Base-by-base conservation (phyloP, 2,888 invertebrate species). In the Agrenia bidenticulata region DNA sequence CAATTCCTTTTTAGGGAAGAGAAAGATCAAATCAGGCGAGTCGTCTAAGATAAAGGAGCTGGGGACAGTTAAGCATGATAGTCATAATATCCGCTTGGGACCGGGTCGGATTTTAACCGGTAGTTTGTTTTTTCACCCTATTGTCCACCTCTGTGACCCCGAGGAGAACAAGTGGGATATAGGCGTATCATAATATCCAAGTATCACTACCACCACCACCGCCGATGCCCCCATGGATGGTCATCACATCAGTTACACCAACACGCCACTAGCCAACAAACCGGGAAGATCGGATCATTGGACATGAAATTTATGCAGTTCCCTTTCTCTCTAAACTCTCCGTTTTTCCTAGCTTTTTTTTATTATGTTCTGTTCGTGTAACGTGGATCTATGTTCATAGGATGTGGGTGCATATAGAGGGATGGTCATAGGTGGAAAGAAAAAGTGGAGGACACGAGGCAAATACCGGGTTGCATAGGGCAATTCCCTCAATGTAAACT, bases 261-360 rank as follows among this genome's bases (percentile, higher is more conserved):
- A 72, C 69, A 63, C 65, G 60, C 56, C 64, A 69, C 63, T 60
- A 63, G 69, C 69, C 66, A 69, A 66, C 49, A 72, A 73, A 76
- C 70, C 74, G 72, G 72, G 68, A 69, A 67, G 61, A 58, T 69
- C 74, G 76, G 76, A 74, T 76, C 76, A 76, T 76, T 76, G 74
- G 74, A 76, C 72, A 74, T 63, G 73, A 73, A 73, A 76, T 76
- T 76, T 76, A 76, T 74, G 74, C 74, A 76, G 69, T 63, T 64
- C 53, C 62, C 65, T 58, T 62, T 57, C 56, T 61, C 32, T 54
- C 41, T 37, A 45, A 45, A 42, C 42, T 53, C 51, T 32, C 21
- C 26, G 17, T 55, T 54, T 53, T 37, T 62, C 9, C 27, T 53
- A 21, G n/a, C n/a, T n/a, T n/a, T n/a, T n/a, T n/a, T n/a, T n/a